Percentiles rank a stretch among this genome's conserved stretches.
Evolutionary conservation across 2,113 vertebrate species (phyloP).

Genomic region (Gambusia holbrooki): DNA sequence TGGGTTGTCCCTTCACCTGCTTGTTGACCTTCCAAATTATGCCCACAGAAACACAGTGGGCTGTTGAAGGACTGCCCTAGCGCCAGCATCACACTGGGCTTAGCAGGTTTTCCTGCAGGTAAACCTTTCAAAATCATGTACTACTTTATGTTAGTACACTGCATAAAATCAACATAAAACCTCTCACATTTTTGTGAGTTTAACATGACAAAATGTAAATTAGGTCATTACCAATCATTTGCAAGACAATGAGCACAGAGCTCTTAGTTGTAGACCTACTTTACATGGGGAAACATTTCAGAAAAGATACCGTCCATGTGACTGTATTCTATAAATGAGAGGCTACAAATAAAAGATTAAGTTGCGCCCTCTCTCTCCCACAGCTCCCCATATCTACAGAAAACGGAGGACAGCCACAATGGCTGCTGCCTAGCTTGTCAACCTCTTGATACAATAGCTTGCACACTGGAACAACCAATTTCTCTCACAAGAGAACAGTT

Average conservation of each 20-base stretch:
- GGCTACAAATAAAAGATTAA: slow-evolving; percentile 32
- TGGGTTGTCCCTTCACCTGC: too few species aligned
- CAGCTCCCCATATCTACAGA: slow-evolving; percentile 19
- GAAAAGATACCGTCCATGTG: slow-evolving; percentile 8
- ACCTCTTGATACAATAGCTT: slow-evolving; percentile 56
- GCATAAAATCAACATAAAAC: too few species aligned
- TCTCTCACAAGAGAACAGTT: slow-evolving; percentile 63
- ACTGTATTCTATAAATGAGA: slow-evolving; percentile 15
- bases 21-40: too few species aligned
- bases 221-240: neutral
- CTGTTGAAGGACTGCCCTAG: too few species aligned
- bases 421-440: slow-evolving; percentile 50
- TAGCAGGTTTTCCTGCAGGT: too few species aligned
- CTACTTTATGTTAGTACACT: neutral
- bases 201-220: neutral
- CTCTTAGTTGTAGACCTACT: slow-evolving; percentile 9
- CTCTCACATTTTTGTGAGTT: too few species aligned
- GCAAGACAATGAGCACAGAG: neutral
- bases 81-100: too few species aligned
- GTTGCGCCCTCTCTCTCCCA: neutral
- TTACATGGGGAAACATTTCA: slow-evolving; percentile 3
- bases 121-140: too few species aligned
- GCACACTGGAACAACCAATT: slow-evolving; percentile 62
- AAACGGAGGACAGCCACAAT: slow-evolving; percentile 42
- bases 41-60: too few species aligned